Conservation (phyloP, 2,113 vertebrate genomes). For the Protobothrops mucrosquamatus region DNA sequence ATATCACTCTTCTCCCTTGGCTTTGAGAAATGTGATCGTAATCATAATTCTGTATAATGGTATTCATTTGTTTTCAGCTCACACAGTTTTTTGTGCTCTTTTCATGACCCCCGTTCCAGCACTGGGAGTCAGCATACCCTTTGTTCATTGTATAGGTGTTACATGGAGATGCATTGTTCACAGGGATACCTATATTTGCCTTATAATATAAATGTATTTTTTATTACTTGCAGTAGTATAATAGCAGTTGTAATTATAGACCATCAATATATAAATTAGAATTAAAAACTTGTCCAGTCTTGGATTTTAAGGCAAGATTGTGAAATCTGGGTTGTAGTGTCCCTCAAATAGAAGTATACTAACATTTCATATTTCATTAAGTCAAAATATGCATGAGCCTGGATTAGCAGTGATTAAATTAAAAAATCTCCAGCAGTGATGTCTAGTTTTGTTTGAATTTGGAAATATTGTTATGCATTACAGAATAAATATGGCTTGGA, state of each 20-base stretch:
- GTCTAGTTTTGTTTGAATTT: background rate
- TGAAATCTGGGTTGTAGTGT: conserved; percentile 5
- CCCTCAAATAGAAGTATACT: background rate
- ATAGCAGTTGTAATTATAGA: background rate
- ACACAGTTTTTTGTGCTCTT: conserved; percentile 46
- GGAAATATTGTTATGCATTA: background rate
- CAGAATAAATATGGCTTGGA: background rate
- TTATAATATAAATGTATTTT: conserved; percentile 6
- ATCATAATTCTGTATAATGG: conserved; percentile 13
- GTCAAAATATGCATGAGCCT: background rate
- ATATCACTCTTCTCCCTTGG: conserved; percentile 43
- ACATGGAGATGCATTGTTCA: conserved; percentile 23
- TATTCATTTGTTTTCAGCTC: conserved; percentile 44
- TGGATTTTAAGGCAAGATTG: background rate
- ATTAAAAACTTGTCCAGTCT: background rate
- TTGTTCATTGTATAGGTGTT: conserved; percentile 26
- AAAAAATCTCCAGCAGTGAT: background rate
- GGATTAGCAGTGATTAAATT: background rate
- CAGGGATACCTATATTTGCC: conserved; percentile 9
- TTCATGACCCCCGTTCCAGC: conserved; percentile 34
- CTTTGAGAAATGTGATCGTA: conserved; percentile 42
- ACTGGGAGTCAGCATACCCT: conserved; percentile 16
- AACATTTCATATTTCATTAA: background rate
- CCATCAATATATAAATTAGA: background rate
- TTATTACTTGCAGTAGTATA: background rate